Evolutionary conservation across 2,797 vertebrate genomes (phyloP), one percentile per base, ranked within the genome.

Genomic region (Emys orbicularis): DNA sequence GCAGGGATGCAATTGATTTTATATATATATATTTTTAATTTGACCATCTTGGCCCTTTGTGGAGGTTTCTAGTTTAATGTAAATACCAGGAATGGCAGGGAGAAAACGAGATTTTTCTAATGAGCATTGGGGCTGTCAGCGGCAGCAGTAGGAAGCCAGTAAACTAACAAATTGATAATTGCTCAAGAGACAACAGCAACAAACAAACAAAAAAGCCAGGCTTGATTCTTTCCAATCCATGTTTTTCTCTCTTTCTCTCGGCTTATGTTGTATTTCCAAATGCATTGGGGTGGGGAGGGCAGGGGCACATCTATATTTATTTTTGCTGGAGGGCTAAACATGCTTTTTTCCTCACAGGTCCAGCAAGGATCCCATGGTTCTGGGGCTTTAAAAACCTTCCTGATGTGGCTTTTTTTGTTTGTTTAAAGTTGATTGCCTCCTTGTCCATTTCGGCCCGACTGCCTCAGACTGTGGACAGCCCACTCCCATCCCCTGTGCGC

Each of bases 181-280:
- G 65, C n/a, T 68, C 68, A 79, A 56, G 65, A 68, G 65, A 68
- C 65, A 37, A 68, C n/a, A 68, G 76, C 27, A 83, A 89, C 65
- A 86, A 37, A 37, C 3, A 83, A 89, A 82, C 83, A 82, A 80
- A 89, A 93, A 89, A 93, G 87, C 87, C 91, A 93, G 91, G 91
- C 91, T 93, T 93, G 91, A 93, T 93, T 93, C 91, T 81, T 86
- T 68, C 83, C 87, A 86, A 89, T 79, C 83, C 87, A 86, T 98
- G 98, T 96, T 97, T 96, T 96, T 98, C 96, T 97, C 97, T 92
- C 47, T 88, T 29, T 92, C 86, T 89, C 68, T 93, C 72, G 79
- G 79, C 68, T 86, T 93, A 85, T 68, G 37, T 68, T 68, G 83
- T 82, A 68, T 89, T 83, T 86, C 59, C 88, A 89, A 92, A 50